Percentiles rank a stretch among this genome's conserved stretches.
These are phyloP conservation scores for Mareca penelope DNA, from an alignment of 2,797 vertebrate genomes.

Conservation along the genomic window DNA sequence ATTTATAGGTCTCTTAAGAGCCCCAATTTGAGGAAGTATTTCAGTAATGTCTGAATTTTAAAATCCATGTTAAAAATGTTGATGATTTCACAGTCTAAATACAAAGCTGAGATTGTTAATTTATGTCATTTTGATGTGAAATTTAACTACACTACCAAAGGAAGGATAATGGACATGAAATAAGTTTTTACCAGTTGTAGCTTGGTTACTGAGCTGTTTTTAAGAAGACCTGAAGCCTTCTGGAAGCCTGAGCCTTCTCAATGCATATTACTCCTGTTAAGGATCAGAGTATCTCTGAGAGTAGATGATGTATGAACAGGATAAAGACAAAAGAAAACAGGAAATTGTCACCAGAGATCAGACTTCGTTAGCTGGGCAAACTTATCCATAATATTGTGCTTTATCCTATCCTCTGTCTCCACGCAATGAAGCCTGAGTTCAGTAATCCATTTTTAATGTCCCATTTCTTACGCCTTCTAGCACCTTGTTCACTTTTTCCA, in stretches of 20 bases:
- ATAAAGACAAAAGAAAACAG: conserved; percentile 55
- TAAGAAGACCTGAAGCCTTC: not conserved
- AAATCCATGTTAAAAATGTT: conserved; percentile 28
- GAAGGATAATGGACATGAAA: not conserved
- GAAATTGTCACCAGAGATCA: conserved; percentile 47
- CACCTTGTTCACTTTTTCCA: conserved; percentile 38
- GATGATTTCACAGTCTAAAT: conserved; percentile 34
- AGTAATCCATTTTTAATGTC: conserved; percentile 57
- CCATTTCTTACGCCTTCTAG: conserved; percentile 54
- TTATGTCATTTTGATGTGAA: not conserved
- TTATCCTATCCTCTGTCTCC: not conserved
- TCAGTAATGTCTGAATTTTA: conserved; percentile 46
- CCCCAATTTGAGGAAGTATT: conserved; percentile 40
- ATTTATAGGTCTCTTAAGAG: conserved; percentile 66
- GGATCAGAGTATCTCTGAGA: conserved; percentile 25
- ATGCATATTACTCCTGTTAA: conserved; percentile 13
- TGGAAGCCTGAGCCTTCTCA: not conserved
- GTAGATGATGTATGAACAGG: conserved; percentile 17
- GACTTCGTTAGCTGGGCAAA: conserved; percentile 26
- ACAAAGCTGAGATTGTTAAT: not conserved
- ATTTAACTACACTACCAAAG: not conserved
- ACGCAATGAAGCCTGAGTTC: not conserved
- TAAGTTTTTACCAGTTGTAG: not conserved
- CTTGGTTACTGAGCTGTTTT: not conserved
- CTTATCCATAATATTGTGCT: not conserved